A percentile compares a stretch with the other conserved stretches of the same genome.
Conservation (phyloP, 2,113 vertebrate species). For the Chlorodrepanis virens region DNA sequence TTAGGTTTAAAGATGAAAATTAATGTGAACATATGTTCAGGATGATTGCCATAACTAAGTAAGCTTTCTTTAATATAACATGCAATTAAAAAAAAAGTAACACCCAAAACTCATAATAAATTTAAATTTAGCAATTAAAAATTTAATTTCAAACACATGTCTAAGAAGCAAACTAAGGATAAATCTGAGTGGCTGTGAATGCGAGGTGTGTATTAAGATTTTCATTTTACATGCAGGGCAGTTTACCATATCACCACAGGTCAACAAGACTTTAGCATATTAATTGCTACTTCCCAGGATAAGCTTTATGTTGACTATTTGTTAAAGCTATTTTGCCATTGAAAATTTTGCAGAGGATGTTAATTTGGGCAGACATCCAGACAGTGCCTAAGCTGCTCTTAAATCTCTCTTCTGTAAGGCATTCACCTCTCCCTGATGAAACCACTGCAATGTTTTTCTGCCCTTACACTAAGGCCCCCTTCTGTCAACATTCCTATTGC, state of each 20-base stretch:
- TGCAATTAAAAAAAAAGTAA: neutral
- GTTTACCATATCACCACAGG: neutral
- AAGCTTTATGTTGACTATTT: neutral
- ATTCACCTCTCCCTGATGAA: neutral
- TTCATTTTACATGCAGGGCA: neutral
- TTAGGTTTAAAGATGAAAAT: neutral
- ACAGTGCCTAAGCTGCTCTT: neutral
- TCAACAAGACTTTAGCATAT: neutral
- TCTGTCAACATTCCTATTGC: neutral
- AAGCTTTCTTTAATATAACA: neutral
- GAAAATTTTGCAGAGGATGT: neutral
- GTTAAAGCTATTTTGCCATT: neutral
- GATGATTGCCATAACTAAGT: neutral
- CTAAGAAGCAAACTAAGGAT: neutral
- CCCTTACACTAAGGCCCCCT: neutral
- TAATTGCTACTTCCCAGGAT: neutral
- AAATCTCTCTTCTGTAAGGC: neutral
- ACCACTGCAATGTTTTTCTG: neutral
- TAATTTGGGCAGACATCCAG: neutral
- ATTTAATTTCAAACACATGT: neutral
- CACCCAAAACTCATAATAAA: neutral
- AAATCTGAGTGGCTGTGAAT: neutral
- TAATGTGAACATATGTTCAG: rapidly evolving
- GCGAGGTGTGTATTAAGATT: neutral
- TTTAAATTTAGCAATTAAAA: neutral